Base-by-base conservation (phyloP, 2,888 invertebrate genomes). In the Pachymerium ferrugineum region DNA sequence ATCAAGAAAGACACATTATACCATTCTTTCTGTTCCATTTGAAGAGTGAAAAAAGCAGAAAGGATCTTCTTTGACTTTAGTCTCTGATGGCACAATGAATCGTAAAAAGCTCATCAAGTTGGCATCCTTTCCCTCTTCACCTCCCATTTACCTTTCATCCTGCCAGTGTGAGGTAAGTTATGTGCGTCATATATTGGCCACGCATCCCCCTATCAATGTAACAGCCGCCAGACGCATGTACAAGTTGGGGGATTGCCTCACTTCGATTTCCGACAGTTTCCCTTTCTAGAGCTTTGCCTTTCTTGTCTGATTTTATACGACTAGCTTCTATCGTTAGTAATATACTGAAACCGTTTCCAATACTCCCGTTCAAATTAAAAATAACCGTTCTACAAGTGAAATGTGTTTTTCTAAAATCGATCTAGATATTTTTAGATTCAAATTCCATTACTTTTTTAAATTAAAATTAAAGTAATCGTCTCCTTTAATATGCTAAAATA, bases 81-180 rank as follows among this genome's bases (percentile, higher is more conserved):
- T 47, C 47, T 47, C 47, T 47, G 47, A 47, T 47, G 47, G 47
- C 47, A 16, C 47, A 22, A 47, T 47, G 47, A 47, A 47, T 47
- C 47, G 47, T 47, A 47, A 47, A 47, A 47, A 47, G 47, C 47
- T 47, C 47, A 47, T 47, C 47, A 47, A 47, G 19, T 47, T 47
- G 47, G 47, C 47, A 47, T 47, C 47, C 47, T 47, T 14, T 19
- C 5, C 47, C 47, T 47, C 47, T 47, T 47, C 47, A 47, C 47
- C 47, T 47, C 47, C 47, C 47, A 47, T 47, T 47, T 47, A 47
- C 47, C 47, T 47, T 47, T 47, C 47, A 47, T 47, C n/a, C 47
- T 47, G 47, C 47, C 47, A 47, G 22, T 47, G 47, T 47, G 47
- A 47, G 4, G 19, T 47, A 47, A 47, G 47, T 47, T 47, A 47